These are phyloP conservation scores for Pharmacophagus antenor DNA, from an alignment of 2,888 invertebrate species.

Conservation along the genomic window DNA sequence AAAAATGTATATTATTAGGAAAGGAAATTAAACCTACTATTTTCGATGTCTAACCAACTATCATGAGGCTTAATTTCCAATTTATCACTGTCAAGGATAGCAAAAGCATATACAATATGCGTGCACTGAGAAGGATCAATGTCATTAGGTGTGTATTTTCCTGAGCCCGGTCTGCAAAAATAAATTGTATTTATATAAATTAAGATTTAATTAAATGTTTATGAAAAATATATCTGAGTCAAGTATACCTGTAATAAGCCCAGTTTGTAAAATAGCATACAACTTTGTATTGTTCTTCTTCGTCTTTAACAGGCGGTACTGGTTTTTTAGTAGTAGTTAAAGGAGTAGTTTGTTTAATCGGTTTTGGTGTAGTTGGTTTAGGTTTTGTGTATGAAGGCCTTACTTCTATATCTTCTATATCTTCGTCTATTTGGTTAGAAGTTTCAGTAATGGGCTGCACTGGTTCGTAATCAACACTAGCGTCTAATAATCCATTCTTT, in stretches of 20 bases:
- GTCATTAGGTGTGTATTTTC: conserved; percentile 90
- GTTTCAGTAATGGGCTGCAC: conserved; percentile 48
- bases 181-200: not conserved
- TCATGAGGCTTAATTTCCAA: conserved; percentile 92
- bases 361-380: conserved; percentile 37
- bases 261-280: conserved; percentile 96
- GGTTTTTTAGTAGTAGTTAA: conserved; percentile 42
- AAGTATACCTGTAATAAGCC: conserved; percentile 89
- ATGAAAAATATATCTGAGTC: not conserved
- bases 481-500: conserved; percentile 84
- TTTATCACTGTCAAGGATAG: conserved; percentile 88
- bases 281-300: conserved; percentile 84
- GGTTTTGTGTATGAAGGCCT: conserved; percentile 48
- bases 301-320: conserved; percentile 39
- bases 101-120: conserved; percentile 95
- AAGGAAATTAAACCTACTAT: conserved; percentile 80
- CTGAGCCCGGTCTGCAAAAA: conserved; percentile 84
- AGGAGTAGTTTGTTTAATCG: conserved; percentile 41
- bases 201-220: not conserved
- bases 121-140: conserved; percentile 93
- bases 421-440: conserved; percentile 59
- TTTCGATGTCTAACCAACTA: conserved; percentile 93
- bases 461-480: conserved; percentile 46
- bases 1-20: not conserved
- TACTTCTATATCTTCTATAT: conserved; percentile 68